Percentiles rank a stretch among this genome's conserved stretches.
Evolutionary conservation across 2,888 invertebrate genomes (phyloP).

Genomic region (Yponomeuta evonymella): DNA sequence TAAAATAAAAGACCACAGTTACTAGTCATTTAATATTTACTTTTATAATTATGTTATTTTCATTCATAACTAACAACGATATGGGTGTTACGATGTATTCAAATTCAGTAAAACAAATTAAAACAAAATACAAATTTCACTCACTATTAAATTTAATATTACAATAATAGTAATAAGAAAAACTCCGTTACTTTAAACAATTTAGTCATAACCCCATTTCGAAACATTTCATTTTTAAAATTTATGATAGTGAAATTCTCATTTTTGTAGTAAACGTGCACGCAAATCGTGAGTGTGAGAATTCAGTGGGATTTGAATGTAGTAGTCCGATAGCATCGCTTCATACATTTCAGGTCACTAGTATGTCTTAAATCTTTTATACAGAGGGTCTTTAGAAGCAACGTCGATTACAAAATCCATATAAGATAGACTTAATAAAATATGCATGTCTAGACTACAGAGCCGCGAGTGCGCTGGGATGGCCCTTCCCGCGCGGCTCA

Average conservation of each 20-base stretch:
- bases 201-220: constrained; percentile 70
- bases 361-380: constrained; percentile 73
- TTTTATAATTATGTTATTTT: constrained; percentile 77
- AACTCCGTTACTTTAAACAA: constrained; percentile 67
- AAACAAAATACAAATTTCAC: constrained; percentile 75
- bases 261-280: constrained; percentile 61
- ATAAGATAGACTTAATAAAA: constrained; percentile 74
- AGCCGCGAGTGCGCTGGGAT: constrained; percentile 28
- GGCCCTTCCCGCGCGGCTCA: constrained; percentile 45
- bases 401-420: constrained; percentile 75
- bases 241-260: constrained; percentile 50
- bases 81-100: constrained; percentile 75
- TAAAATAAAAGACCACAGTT: constrained; percentile 64
- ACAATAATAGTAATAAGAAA: constrained; percentile 71
- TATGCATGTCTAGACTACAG: constrained; percentile 72
- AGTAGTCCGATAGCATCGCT: constrained; percentile 54
- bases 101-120: constrained; percentile 75
- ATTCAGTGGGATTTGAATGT: constrained; percentile 65
- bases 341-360: constrained; percentile 74
- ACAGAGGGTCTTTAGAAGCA: constrained; percentile 74
- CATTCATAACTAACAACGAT: constrained; percentile 77
- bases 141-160: constrained; percentile 75
- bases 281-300: constrained; percentile 70
- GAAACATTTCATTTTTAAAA: constrained; percentile 50
- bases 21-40: constrained; percentile 77